These are phyloP conservation scores for Choristoneura fumiferana DNA, from an alignment of 1,140 invertebrate species.

Conservation along the genomic window DNA sequence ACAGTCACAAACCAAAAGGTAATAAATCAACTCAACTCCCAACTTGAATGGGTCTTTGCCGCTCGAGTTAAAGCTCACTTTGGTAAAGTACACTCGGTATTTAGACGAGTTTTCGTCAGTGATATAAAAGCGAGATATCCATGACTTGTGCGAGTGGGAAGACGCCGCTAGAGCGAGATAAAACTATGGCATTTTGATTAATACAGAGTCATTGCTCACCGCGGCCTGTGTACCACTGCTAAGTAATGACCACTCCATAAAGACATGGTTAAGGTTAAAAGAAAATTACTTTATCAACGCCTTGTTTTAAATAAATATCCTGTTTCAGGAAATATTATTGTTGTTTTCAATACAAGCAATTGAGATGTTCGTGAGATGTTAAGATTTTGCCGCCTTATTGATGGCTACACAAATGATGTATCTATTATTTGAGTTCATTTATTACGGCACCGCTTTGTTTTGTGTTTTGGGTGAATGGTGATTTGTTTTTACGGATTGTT, in stretches of 20 bases:
- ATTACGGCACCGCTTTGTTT: slow-evolving; percentile 37
- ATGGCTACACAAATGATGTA: slow-evolving; percentile 71
- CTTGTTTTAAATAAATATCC: slow-evolving; percentile 79
- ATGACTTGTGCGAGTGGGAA: slow-evolving; percentile 64
- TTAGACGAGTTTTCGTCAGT: slow-evolving; percentile 23
- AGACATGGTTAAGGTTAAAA: slow-evolving; percentile 78
- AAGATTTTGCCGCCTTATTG: slow-evolving; percentile 71
- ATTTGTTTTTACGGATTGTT: slow-evolving; percentile 1
- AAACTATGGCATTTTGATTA: slow-evolving; percentile 78
- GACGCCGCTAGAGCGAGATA: slow-evolving; percentile 54
- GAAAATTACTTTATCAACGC: slow-evolving; percentile 79
- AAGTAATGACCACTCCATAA: slow-evolving; percentile 78
- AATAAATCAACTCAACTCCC: background rate
- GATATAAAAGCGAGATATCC: slow-evolving; percentile 58
- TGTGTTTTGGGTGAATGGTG: slow-evolving; percentile 26
- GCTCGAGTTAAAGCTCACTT: slow-evolving; percentile 17
- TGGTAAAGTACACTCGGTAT: slow-evolving; percentile 7
- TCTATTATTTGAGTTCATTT: slow-evolving; percentile 57
- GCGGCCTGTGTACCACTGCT: slow-evolving; percentile 76
- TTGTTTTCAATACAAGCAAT: slow-evolving; percentile 75
- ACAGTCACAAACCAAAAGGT: slow-evolving; percentile 34
- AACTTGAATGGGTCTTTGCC: background rate
- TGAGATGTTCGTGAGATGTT: slow-evolving; percentile 73
- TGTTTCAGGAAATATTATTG: slow-evolving; percentile 78
- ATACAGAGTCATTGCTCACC: slow-evolving; percentile 78